Base-by-base conservation (phyloP, 2,113 vertebrate genomes). In the Bettongia penicillata region DNA sequence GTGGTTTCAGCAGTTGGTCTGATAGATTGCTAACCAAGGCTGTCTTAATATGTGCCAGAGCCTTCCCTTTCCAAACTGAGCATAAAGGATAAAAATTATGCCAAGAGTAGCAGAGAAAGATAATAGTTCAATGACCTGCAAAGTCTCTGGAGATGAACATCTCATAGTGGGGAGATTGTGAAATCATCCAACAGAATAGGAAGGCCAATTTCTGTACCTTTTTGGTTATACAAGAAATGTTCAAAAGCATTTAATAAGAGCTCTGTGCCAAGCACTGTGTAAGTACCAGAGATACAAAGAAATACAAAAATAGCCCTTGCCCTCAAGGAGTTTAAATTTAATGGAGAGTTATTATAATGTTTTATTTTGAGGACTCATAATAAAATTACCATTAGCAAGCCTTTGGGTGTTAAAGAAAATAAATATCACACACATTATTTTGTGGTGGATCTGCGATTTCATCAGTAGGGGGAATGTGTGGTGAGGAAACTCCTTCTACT, bases 121-220 rank as follows among this genome's bases (percentile, higher is more conserved):
- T 90, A 93, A 55, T 11, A 26, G 51, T 96, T 93, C 55, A 5
- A 52, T 94, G 31, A 93, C 90, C 92, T 97, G 90, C 22, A 26
- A 48, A 96, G 49, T 84, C n/a, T 84, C n/a, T 84, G 19, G 43
- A 84, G 37, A 43, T 84, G n/a, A 84, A 43, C 37, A 84, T 2
- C 68, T 43, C 16, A 23, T 43, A 43, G 16, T 43, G n/a, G 37
- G 37, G 37, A 84, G 68, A 84, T 84, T 43, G n/a, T 43, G n/a
- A 6, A 84, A 43, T 43, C n/a, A 43, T 43, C n/a, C 43, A 43
- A 77, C 1, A 8, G 19, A 43, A 43, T 84, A 16, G n/a, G n/a
- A 84, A 43, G 12, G 22, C 6, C 61, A 14, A 31, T 68, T 68
- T 68, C 37, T 37, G 16, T 37, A 14, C 12, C 43, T n/a, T 43